Base-by-base conservation (phyloP, 2,797 vertebrate genomes). In the Peromyscus melanophrys region DNA sequence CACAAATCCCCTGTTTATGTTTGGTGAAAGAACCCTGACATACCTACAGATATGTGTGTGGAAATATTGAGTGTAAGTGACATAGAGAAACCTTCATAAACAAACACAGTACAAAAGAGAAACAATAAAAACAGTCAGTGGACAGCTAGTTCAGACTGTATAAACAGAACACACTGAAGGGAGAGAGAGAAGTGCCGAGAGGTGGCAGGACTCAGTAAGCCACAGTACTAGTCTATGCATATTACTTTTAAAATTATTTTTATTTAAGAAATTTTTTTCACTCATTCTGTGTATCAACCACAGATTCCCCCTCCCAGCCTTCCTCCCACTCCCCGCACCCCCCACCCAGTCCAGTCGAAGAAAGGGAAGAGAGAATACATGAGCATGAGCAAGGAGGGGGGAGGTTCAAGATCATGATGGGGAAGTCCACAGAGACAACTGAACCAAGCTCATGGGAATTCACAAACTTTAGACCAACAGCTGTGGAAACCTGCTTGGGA, bases 31-130 rank as follows among this genome's bases (percentile, higher is more conserved):
- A 91, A 17, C 71, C 75, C 29, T 16, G 59, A 19, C 25, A 29
- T 29, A 55, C 52, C 61, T 73, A 73, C 76, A 80, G 93, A 80
- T 77, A 49, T 7, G 27, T 6, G 43, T 91, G 23, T 61, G 55
- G 82, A 87, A 95, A 67, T 63, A 96, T 65, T 46, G 37, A 93
- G 86, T 6, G 0, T 57, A 78, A 95, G 29, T n/a, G 78, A 73
- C 43, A 65, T 55, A 8, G 78, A 65, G 40, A 84, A 82, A 90
- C 14, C 40, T 90, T 95, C 46, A 46, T 71, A 76, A 93, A 92
- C 83, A 97, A 77, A 46, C 76, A 65, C 16, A 29, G 6, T 78
- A 77, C 52, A 71, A 29, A 96, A 81, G 76, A 6, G 16, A 86
- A 76, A 61, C 85, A 92, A 94, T 1, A 67, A 88, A 96, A 97